Base-by-base conservation (phyloP, 1,140 invertebrate species). In the Adoxophyes honmai region DNA sequence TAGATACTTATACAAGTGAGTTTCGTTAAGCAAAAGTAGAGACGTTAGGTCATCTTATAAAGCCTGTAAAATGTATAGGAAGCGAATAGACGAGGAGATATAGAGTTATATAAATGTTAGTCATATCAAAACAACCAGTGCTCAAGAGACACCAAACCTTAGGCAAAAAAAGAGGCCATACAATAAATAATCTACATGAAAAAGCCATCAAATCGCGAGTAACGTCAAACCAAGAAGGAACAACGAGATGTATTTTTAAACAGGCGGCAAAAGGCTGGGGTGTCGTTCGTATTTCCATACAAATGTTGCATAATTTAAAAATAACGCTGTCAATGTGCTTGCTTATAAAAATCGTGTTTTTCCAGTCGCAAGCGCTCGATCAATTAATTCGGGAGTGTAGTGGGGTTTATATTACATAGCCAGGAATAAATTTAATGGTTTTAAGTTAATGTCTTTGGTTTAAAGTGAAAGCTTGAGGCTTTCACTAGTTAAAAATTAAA, bases 261-360 rank as follows among this genome's bases (percentile, higher is more conserved):
- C 57, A 79, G 73, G 42, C 59, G 61, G 39, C 56, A 35, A 51
- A 55, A 62, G 68, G 62, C 60, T 33, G 65, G 75, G 76, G 69
- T 70, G 78, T 67, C 73, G 62, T 61, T 64, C 62, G 66, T 83
- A 88, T 88, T 88, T 78, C 80, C 85, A 88, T 88, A 83, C 71
- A 86, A 88, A 88, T 88, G 82, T 79, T 86, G 82, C 73, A 87
- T 84, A 85, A 87, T 87, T 87, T 88, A 85, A 72, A 71, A 70
- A 69, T 63, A 60, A 67, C 66, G 62, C 42, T 73, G 64, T 60
- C 61, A 66, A 71, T 73, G 73, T 58, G 62, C 39, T 68, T 62
- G 66, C 65, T 73, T 74, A 70, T 70, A 73, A 76, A 76, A 69
- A 62, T 63, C 62, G 60, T 66, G 65, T 78, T 78, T 79, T 79